A percentile compares a stretch with the other conserved stretches of the same genome.
These are phyloP conservation scores for Pentamera pediparva DNA, from an alignment of 53 echinoderm and acorn worm species.

Conservation along the genomic window DNA sequence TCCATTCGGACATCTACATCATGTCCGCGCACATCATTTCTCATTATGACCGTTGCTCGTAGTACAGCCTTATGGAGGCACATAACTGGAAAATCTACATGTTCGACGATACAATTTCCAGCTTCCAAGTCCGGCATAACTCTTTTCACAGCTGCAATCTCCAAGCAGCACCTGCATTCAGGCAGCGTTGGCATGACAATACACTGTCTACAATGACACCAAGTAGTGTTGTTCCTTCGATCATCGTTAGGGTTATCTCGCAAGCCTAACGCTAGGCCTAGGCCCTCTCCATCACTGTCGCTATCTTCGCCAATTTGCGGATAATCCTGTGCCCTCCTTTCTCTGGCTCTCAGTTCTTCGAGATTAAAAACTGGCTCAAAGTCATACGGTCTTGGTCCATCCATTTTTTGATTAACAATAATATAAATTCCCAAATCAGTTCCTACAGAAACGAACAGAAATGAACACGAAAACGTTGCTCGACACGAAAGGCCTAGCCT, in stretches of 20 bases:
- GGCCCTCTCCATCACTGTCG: neutral
- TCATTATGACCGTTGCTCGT: neutral
- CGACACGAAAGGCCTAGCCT: neutral
- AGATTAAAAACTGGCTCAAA: neutral
- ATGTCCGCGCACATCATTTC: conserved; percentile 1
- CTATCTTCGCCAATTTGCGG: neutral
- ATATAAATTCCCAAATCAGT: no score
- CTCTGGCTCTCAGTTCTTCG: neutral
- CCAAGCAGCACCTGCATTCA: neutral
- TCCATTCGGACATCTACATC: neutral
- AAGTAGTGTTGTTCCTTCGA: neutral
- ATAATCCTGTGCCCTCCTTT: neutral
- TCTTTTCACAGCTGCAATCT: neutral
- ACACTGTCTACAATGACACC: neutral
- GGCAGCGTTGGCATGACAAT: neutral
- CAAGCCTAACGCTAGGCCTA: neutral
- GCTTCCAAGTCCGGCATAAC: neutral
- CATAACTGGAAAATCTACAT: neutral
- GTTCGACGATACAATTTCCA: neutral
- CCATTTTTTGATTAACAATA: neutral
- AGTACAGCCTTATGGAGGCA: neutral
- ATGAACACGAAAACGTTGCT: no score
- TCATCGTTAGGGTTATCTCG: no score
- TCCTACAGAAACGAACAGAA: no score
- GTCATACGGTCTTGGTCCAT: neutral